phyloP scores from a whole-genome alignment of 2,113 vertebrate species.

The Speoplatyrhinus poulsoni region DNA sequence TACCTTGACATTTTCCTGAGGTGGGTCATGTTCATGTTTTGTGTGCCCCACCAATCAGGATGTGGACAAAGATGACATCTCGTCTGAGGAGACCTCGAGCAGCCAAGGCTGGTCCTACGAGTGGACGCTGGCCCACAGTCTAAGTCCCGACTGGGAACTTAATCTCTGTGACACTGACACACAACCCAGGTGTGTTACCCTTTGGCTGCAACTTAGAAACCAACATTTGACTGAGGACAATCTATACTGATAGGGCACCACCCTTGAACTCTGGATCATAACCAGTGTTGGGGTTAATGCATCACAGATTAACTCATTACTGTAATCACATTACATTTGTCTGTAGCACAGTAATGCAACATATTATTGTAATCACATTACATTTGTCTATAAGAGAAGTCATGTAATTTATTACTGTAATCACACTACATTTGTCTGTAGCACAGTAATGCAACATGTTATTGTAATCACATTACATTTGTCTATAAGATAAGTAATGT shows the following conservation, averaged over 20 bases:
- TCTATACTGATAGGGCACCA: not conserved
- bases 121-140: slow-evolving; percentile 66
- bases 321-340: too few species aligned
- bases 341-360: too few species aligned
- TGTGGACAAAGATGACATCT: slow-evolving; percentile 28
- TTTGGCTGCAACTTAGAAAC: slow-evolving; percentile 36
- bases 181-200: slow-evolving; percentile 71
- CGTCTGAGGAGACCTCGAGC: slow-evolving; percentile 59
- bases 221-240: slow-evolving; percentile 15
- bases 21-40: slow-evolving; percentile 3
- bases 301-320: too few species aligned
- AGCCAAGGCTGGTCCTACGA: slow-evolving; percentile 59
- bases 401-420: too few species aligned
- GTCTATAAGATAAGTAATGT: too few species aligned
- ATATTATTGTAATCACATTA: too few species aligned
- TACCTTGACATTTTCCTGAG: too few species aligned
- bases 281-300: too few species aligned
- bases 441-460: too few species aligned
- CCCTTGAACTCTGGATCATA: not conserved
- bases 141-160: slow-evolving; percentile 76
- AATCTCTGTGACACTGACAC: slow-evolving; percentile 71
- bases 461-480: too few species aligned
- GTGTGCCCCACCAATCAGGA: slow-evolving; percentile 48
- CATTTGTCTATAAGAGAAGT: too few species aligned
- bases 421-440: too few species aligned